A percentile compares a stretch with the other conserved stretches of the same genome.
phyloP scores from a whole-genome alignment of 2,113 vertebrate genomes.

The Festucalex cinctus region DNA sequence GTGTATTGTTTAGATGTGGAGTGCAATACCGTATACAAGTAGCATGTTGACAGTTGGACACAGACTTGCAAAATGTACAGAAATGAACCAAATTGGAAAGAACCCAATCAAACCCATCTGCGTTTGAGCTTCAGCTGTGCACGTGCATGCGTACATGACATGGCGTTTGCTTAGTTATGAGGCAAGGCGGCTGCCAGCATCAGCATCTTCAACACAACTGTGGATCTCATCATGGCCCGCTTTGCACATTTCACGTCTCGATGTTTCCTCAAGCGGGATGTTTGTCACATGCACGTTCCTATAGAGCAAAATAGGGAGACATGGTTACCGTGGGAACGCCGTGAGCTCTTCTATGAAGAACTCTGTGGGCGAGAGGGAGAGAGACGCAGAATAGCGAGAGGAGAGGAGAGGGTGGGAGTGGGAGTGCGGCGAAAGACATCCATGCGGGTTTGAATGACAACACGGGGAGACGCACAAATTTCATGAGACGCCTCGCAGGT shows the following conservation, averaged over 20 bases:
- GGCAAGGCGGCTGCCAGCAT: slow-evolving; percentile 3
- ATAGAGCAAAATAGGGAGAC: slow-evolving; percentile 51
- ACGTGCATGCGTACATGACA: slow-evolving; percentile 4
- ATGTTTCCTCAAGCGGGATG: slow-evolving; percentile 26
- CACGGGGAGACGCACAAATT: slow-evolving; percentile 19
- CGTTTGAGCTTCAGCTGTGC: slow-evolving; percentile 7
- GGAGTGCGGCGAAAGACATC: slow-evolving; percentile 55
- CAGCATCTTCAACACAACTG: slow-evolving; percentile 25
- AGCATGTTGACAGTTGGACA: neutral
- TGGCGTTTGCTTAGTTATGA: slow-evolving; percentile 37
- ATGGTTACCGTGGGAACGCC: slow-evolving; percentile 74
- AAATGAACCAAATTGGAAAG: neutral
- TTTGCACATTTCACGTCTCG: neutral
- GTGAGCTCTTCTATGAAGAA: slow-evolving; percentile 68
- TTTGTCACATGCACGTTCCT: slow-evolving; percentile 39
- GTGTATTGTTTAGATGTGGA: too few species aligned
- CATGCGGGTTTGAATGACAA: slow-evolving; percentile 45
- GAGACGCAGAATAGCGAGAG: slow-evolving; percentile 54
- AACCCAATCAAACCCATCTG: slow-evolving; percentile 26
- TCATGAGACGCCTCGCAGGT: slow-evolving; percentile 13
- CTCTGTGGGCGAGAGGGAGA: slow-evolving; percentile 71
- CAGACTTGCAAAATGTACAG: neutral
- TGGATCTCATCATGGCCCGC: slow-evolving; percentile 1
- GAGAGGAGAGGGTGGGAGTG: slow-evolving; percentile 49
- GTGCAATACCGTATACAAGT: too few species aligned